These are phyloP conservation scores for Lordiphosa andalusiaca DNA, from an alignment of 2,888 invertebrate genomes.

Conservation along the genomic window DNA sequence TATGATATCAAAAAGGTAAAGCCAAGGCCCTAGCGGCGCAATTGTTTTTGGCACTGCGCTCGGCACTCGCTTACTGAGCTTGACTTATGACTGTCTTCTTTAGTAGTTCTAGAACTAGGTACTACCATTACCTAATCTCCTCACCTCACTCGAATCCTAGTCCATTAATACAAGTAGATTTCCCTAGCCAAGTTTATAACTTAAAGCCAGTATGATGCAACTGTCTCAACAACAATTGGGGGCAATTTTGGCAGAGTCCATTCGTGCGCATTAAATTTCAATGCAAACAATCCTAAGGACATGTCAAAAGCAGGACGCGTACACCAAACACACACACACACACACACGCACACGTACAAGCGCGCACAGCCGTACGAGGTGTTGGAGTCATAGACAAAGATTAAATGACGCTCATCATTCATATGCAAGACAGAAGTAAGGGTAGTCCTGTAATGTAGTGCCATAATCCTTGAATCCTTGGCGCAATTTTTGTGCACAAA, in stretches of 20 bases:
- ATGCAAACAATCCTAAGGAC: conserved; percentile 67
- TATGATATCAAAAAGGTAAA: no score
- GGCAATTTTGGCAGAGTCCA: conserved; percentile 13
- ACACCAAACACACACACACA: conserved; percentile 18
- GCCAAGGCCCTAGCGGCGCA: no score
- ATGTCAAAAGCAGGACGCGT: conserved; percentile 66
- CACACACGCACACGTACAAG: conserved; percentile 17
- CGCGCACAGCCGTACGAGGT: conserved; percentile 40
- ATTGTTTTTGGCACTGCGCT: no score
- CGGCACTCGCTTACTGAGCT: no score
- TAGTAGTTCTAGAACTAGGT: no score
- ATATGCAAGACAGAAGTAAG: conserved; percentile 46
- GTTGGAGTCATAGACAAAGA: conserved; percentile 69
- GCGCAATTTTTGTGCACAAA: conserved; percentile 65
- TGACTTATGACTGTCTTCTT: no score
- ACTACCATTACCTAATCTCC: no score
- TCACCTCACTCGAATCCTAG: no score
- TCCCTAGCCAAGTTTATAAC: conserved; percentile 3
- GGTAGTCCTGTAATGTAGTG: conserved; percentile 58
- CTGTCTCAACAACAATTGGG: conserved; percentile 46
- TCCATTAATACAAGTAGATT: no score
- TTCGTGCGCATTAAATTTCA: conserved; percentile 58
- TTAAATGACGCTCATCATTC: conserved; percentile 74
- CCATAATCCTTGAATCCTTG: conserved; percentile 71
- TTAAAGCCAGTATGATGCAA: conserved; percentile 35